These are phyloP conservation scores for Heterocephalus glaber DNA, from an alignment of 2,113 vertebrate genomes.

Conservation along the genomic window DNA sequence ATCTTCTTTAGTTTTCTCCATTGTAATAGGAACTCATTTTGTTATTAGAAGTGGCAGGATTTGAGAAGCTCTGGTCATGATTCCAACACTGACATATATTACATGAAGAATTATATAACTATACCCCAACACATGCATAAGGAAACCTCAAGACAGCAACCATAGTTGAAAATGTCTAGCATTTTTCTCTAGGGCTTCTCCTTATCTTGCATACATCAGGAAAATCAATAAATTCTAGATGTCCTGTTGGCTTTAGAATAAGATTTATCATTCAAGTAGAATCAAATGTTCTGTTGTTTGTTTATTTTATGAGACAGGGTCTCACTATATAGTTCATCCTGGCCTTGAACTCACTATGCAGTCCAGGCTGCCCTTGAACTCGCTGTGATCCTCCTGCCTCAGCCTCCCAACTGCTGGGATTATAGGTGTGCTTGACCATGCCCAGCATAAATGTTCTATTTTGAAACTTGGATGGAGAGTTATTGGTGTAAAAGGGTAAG, in stretches of 20 bases:
- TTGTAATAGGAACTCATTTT: constrained; percentile 24
- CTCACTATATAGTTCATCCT: too few species aligned
- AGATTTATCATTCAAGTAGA: constrained; percentile 41
- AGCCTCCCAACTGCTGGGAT: too few species aligned
- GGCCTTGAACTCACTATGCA: too few species aligned
- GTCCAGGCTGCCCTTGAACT: too few species aligned
- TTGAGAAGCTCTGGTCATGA: constrained; percentile 21
- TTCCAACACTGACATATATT: not conserved
- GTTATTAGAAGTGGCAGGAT: not conserved
- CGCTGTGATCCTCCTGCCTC: too few species aligned
- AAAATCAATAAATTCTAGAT: constrained; percentile 24
- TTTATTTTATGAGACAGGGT: too few species aligned
- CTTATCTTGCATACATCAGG: constrained; percentile 10
- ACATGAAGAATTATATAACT: not conserved
- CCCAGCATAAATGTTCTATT: not conserved
- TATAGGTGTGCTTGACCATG: too few species aligned
- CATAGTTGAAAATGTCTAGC: not conserved
- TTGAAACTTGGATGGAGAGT: constrained; percentile 52
- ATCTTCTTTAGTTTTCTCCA: constrained; percentile 13
- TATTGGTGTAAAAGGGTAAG: constrained; percentile 29
- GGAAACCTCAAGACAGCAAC: not conserved
- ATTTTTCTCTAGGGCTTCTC: constrained; percentile 18
- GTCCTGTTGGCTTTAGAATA: constrained; percentile 57
- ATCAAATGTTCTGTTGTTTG: constrained; percentile 50
- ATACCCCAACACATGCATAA: not conserved